Base-by-base conservation (phyloP, 2,797 vertebrate genomes). In the Decapterus maruadsi region DNA sequence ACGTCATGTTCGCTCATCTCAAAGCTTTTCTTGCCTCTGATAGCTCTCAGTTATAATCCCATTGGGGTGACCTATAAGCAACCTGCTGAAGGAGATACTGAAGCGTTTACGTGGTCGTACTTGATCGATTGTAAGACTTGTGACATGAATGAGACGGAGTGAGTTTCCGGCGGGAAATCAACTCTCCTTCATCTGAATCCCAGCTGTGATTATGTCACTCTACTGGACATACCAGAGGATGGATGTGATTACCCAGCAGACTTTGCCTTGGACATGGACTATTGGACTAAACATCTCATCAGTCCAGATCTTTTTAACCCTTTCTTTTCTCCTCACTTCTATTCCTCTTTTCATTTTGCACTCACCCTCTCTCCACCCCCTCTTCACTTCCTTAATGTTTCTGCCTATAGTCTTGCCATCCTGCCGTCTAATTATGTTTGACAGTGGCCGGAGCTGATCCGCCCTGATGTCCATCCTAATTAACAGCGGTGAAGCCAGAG, bases 381-480 rank as follows among this genome's bases (percentile, higher is more conserved):
- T n/a, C 26, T 26, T 26, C 34, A 54, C 38, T 12, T 48, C 17
- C 19, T 16, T 56, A 26, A 48, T 34, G 58, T 56, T 63, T 69
- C 70, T 67, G 55, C 67, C 59, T 63, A 38, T 56, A 66, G 43
- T 79, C 74, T 42, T 0, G 55, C 68, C 17, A 1, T 43, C 63
- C 61, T 67, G 31, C 55, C 2, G 67, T 75, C 48, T 86, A 78
- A 89, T 87, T 79, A 50, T 60, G 85, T 77, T 77, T 86, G 87
- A 86, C 89, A 64, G 72, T 40, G 66, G 71, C 82, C 68, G 54
- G n/a, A 64, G 72, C 67, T 56, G 75, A 82, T 77, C 36, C 0
- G 66, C 69, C 17, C 68, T 36, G 38, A 80, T 65, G 80, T 91
- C 90, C 79, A 10, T 87, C 70, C 50, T 71, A 78, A 90, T 84